Evolutionary conservation across 2,888 invertebrate genomes (phyloP).

Genomic region (Trypoxylon attenuatum): DNA sequence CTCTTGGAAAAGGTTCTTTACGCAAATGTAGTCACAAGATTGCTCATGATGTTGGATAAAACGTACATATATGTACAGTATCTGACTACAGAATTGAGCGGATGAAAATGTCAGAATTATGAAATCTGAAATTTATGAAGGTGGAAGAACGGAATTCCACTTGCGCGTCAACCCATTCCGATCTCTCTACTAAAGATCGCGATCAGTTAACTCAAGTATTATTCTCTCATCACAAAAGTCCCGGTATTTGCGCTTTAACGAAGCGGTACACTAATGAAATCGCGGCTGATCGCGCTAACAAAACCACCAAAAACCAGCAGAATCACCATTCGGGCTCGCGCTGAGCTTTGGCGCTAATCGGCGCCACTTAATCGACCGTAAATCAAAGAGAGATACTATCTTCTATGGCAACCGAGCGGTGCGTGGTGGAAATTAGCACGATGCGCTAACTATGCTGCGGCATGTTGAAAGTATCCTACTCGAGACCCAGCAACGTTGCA

Average conservation of each 20-base stretch:
- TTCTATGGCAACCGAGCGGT: neutral
- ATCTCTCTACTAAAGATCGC: too few relatives aligned
- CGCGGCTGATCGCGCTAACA: neutral
- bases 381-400: constrained; percentile 13
- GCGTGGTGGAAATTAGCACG: neutral
- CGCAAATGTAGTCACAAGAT: too few relatives aligned
- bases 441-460: neutral
- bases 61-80: too few relatives aligned
- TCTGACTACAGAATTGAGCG: too few relatives aligned
- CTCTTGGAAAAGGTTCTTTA: too few relatives aligned
- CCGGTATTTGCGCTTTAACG: neutral
- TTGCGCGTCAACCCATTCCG: too few relatives aligned
- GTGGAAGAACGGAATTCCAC: too few relatives aligned
- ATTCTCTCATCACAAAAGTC: neutral
- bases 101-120: too few relatives aligned
- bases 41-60: neutral
- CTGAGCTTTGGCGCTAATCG: constrained; percentile 6
- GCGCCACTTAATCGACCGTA: constrained; percentile 16
- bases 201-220: too few relatives aligned
- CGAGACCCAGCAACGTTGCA: neutral
- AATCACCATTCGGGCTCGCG: neutral
- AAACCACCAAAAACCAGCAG: neutral
- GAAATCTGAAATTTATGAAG: too few relatives aligned
- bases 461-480: neutral
- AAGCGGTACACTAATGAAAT: constrained; percentile 4